phyloP scores from a whole-genome alignment of 2,113 vertebrate species.

The Emydura subglobosa region DNA sequence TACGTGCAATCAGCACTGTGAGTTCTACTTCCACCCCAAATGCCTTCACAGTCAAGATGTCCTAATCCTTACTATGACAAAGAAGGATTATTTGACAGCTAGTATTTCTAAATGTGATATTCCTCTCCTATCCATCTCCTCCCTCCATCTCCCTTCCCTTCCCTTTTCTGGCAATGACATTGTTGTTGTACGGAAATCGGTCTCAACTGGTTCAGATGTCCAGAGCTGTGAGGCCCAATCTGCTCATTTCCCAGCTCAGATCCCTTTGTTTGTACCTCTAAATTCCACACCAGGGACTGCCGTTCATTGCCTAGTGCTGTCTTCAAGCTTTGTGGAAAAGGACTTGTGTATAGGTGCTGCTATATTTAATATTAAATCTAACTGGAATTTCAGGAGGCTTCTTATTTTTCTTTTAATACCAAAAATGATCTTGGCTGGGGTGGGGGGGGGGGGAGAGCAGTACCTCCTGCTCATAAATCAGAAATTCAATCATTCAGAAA shows the following conservation, averaged over 20 bases:
- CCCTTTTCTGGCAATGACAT: neutral
- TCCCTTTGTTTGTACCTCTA: neutral
- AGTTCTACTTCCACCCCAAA: neutral
- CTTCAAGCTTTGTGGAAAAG: constrained; percentile 10
- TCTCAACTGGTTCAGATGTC: neutral
- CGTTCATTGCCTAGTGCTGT: neutral
- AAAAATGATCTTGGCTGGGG: constrained; percentile 57
- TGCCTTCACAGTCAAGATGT: neutral
- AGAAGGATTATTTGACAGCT: neutral
- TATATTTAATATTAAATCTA: constrained; percentile 56
- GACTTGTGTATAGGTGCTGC: neutral
- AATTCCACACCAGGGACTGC: neutral
- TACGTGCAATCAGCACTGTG: neutral
- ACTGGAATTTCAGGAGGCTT: constrained; percentile 59
- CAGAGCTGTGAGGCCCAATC: neutral
- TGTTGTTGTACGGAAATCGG: neutral
- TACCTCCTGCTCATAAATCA: constrained; percentile 59
- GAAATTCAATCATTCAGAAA: constrained; percentile 68
- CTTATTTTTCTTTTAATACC: constrained; percentile 15
- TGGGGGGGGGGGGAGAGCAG: constrained; percentile 34
- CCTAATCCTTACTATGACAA: fast-evolving
- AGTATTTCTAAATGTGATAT: neutral
- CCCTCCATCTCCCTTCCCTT: neutral
- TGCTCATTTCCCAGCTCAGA: neutral
- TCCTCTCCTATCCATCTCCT: neutral